These are phyloP conservation scores for Acanthisitta chloris DNA, from an alignment of 2,113 vertebrate species.

Conservation along the genomic window DNA sequence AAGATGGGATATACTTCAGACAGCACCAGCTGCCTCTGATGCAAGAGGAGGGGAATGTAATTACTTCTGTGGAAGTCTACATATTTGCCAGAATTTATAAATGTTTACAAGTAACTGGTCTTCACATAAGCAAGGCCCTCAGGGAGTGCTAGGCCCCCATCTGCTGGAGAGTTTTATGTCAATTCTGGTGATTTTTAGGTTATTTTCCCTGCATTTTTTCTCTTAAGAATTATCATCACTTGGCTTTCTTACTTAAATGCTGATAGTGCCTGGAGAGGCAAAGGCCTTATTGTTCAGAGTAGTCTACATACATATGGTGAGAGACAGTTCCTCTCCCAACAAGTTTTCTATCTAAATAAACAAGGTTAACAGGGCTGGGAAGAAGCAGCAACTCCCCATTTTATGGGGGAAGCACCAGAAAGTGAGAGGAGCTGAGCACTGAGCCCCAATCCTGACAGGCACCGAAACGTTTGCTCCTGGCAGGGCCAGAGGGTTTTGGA, in stretches of 20 bases:
- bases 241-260: slow-evolving; percentile 50
- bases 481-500: slow-evolving; percentile 47
- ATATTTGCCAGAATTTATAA: slow-evolving; percentile 66
- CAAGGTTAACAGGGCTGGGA: slow-evolving; percentile 49
- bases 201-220: slow-evolving; percentile 51
- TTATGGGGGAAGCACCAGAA: slow-evolving; percentile 16
- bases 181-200: slow-evolving; percentile 65
- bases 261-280: slow-evolving; percentile 57
- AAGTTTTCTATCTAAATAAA: slow-evolving; percentile 50
- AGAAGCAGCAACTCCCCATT: slow-evolving; percentile 23
- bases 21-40: slow-evolving; percentile 48
- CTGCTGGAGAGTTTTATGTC: slow-evolving; percentile 70
- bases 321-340: slow-evolving; percentile 57
- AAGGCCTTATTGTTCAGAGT: slow-evolving; percentile 50
- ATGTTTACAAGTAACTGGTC: slow-evolving; percentile 68
- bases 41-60: slow-evolving; percentile 32
- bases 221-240: slow-evolving; percentile 57
- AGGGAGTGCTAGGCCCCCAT: slow-evolving; percentile 69
- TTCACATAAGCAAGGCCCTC: slow-evolving; percentile 61
- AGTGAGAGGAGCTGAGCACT: slow-evolving; percentile 14
- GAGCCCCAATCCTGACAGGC: slow-evolving; percentile 37
- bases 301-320: slow-evolving; percentile 53
- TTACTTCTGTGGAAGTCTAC: slow-evolving; percentile 51
- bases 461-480: slow-evolving; percentile 21
- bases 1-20: neutral